Evolutionary conservation across 2,888 invertebrate genomes (phyloP), one percentile per base, ranked within the genome.

Genomic region (Tenthredo livida): DNA sequence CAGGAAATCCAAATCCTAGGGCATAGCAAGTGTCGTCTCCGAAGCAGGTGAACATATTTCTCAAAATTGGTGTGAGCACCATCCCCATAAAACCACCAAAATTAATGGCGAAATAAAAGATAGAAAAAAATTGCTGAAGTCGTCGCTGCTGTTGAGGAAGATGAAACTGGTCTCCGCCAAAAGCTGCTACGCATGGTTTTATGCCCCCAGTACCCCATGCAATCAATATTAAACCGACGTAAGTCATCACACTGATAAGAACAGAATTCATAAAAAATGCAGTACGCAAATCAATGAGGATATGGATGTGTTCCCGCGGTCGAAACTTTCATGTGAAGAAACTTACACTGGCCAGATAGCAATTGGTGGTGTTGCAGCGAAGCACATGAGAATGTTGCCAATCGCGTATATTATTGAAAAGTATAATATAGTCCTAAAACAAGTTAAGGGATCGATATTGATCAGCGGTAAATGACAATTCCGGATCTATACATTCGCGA

Each of bases 111-210:
- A 97, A 97, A 92, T 98, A 98, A 93, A 97, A 98, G 1, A 97
- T 94, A 0, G 97, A 97, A 93, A 98, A 98, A 92, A 97, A 98
- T 73, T 95, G 94, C 89, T 95, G 95, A 25, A 97, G 94, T 82
- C 96, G 94, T 85, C 95, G 94, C 87, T 95, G 95, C 93, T 97
- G 96, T 84, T 95, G 94, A 0, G 96, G 96, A n/a, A 96, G 92
- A 15, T 94, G 94, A 90, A 97, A 97, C 94, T 97, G 97, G 91
- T 98, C 98, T 4, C 97, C 98, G 3, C 97, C 98, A 91, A 98
- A 98, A 0, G 97, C 97, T 10, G 97, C 96, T 0, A 98, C 97
- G 90, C 97, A 98, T 0, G 98, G 97, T 90, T 98, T 98, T 87
- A 98, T 97, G 0, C 97, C 97, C 10, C 97, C 97, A 0, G 97